These are phyloP conservation scores for Psittacula derbiana DNA, from an alignment of 2,797 vertebrate species.

Conservation along the genomic window DNA sequence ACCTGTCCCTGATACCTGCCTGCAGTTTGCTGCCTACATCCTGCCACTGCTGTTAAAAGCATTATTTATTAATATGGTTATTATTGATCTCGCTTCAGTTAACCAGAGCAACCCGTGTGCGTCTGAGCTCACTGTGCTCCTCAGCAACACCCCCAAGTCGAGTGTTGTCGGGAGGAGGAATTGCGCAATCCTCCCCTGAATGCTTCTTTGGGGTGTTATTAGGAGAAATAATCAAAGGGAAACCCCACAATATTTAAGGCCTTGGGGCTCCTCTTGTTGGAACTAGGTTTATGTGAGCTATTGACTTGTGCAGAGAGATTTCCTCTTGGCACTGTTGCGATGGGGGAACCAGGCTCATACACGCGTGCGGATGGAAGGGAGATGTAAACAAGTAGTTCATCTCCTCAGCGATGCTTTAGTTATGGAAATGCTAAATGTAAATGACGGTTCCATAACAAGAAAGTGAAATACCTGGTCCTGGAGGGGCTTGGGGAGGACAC, in stretches of 20 bases:
- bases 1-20: not conserved
- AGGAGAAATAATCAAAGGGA: not conserved
- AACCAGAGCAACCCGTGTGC: not conserved
- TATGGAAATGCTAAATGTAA: not conserved
- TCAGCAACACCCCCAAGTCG: not conserved
- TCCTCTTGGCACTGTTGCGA: accelerated
- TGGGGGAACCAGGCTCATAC: accelerated
- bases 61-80: constrained; percentile 55
- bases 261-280: not conserved
- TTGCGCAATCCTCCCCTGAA: not conserved
- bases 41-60: not conserved
- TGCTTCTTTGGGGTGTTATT: not conserved
- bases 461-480: not conserved
- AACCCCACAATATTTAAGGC: not conserved
- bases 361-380: accelerated
- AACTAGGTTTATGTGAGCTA: accelerated
- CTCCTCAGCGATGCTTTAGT: not conserved
- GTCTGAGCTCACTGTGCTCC: not conserved
- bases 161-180: not conserved
- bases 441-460: not conserved
- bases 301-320: not conserved
- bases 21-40: not conserved
- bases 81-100: constrained; percentile 49
- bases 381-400: not conserved
- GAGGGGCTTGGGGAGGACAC: not conserved